These are phyloP conservation scores for Heliconius ethilla DNA, from an alignment of 2,888 invertebrate genomes.

Conservation along the genomic window DNA sequence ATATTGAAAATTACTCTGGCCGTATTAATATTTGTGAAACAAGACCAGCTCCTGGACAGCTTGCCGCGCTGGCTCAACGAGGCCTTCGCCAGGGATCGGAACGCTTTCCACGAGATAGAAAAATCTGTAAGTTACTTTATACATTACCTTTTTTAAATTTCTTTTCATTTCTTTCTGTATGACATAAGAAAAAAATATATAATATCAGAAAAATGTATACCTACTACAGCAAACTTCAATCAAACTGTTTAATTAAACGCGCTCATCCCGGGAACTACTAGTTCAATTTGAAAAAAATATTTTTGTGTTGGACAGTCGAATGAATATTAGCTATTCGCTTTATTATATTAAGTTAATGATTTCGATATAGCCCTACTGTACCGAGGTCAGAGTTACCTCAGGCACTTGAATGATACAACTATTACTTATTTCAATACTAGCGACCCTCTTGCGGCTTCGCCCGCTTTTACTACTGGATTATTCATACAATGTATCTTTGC, in stretches of 20 bases:
- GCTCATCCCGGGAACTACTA: too few species aligned
- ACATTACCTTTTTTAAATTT: neutral
- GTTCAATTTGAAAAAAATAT: too few species aligned
- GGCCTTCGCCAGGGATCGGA: slow-evolving; percentile 61
- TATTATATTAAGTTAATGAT: neutral
- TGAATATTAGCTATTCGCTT: too few species aligned
- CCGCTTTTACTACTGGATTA: too few species aligned
- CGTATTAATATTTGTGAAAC: slow-evolving; percentile 83
- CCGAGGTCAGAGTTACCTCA: neutral
- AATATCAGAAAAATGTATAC: neutral
- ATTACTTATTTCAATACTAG: neutral
- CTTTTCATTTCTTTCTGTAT: neutral
- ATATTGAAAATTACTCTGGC: slow-evolving; percentile 86
- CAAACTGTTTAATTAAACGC: too few species aligned
- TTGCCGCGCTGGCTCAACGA: slow-evolving; percentile 78
- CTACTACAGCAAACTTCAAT: neutral
- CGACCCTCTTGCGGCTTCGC: too few species aligned
- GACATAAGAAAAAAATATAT: neutral
- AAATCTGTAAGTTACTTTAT: slow-evolving; percentile 66
- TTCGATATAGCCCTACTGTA: neutral
- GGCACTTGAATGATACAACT: neutral
- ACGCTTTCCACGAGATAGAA: slow-evolving; percentile 84
- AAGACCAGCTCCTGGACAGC: slow-evolving; percentile 74
- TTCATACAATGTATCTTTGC: too few species aligned
- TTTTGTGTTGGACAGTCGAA: too few species aligned